Percentiles rank a stretch among this genome's conserved stretches.
These are phyloP conservation scores for Chaenogobius annularis DNA, from an alignment of 2,113 vertebrate genomes.

Conservation along the genomic window DNA sequence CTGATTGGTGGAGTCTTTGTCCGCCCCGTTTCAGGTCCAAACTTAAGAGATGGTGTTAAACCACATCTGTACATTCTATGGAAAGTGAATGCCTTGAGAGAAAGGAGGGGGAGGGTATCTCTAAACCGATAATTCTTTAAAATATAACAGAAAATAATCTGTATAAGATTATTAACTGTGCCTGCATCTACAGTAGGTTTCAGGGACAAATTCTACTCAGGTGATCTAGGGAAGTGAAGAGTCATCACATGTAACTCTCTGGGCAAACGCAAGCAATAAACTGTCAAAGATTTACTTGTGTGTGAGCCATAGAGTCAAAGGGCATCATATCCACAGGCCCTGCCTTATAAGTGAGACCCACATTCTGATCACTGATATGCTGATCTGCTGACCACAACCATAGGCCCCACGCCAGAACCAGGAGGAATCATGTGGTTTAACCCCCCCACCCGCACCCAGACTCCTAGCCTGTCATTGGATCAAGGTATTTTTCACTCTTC, in stretches of 20 bases:
- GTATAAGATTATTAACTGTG: background rate
- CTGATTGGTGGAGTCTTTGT: conserved; percentile 1
- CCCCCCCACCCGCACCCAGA: background rate
- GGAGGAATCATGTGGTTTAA: background rate
- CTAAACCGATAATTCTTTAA: background rate
- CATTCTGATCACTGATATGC: background rate
- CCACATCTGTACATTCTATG: conserved; percentile 1
- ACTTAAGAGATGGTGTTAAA: background rate
- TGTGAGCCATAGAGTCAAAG: background rate
- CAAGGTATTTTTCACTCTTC: background rate
- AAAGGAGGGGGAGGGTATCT: background rate
- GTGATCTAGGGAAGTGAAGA: background rate
- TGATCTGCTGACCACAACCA: background rate
- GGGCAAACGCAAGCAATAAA: background rate
- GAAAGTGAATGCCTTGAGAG: background rate
- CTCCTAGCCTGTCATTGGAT: background rate
- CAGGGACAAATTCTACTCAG: background rate
- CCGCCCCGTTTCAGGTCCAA: conserved; percentile 2
- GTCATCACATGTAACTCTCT: background rate
- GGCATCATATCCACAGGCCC: background rate
- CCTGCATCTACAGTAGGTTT: background rate
- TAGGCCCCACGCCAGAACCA: background rate
- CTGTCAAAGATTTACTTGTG: conserved; percentile 6
- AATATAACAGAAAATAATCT: too few species aligned
- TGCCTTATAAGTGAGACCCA: background rate